These are phyloP conservation scores for Phenacoccus solenopsis DNA, from an alignment of 1,140 invertebrate species.

Conservation along the genomic window DNA sequence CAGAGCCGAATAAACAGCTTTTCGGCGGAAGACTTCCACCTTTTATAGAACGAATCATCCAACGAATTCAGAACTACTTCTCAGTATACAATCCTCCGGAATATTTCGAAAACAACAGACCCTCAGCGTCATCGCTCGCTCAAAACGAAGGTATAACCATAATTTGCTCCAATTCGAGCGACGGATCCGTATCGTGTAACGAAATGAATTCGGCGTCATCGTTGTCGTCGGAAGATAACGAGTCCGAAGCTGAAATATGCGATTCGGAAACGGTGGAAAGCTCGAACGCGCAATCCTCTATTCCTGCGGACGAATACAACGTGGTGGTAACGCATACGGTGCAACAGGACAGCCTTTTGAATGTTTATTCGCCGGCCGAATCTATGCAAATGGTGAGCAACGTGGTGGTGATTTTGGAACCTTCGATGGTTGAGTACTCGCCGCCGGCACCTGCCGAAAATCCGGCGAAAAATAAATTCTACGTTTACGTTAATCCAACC, in stretches of 20 bases:
- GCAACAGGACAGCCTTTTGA: neutral
- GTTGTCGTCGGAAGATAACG: too few species aligned
- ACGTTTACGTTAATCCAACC: conserved; percentile 1
- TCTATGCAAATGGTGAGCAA: neutral
- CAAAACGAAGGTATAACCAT: neutral
- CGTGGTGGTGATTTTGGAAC: neutral
- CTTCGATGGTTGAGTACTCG: neutral
- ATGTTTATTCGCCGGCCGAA: neutral
- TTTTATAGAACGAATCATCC: conserved; percentile 28
- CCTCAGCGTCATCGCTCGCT: neutral
- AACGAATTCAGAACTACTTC: conserved; percentile 29
- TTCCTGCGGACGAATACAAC: neutral
- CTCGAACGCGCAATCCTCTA: neutral
- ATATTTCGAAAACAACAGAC: conserved; percentile 18
- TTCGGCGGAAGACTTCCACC: conserved; percentile 26
- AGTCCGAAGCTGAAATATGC: neutral
- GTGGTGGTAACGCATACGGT: neutral
- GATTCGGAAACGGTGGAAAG: neutral
- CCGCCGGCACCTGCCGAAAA: neutral
- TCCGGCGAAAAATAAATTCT: neutral
- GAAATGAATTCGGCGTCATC: neutral
- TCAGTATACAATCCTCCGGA: conserved; percentile 29
- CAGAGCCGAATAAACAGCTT: conserved; percentile 5
- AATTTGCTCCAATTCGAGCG: neutral
- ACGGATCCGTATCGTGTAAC: neutral